These are phyloP conservation scores for Heliconius nattereri DNA, from an alignment of 1,140 invertebrate genomes.

Conservation along the genomic window DNA sequence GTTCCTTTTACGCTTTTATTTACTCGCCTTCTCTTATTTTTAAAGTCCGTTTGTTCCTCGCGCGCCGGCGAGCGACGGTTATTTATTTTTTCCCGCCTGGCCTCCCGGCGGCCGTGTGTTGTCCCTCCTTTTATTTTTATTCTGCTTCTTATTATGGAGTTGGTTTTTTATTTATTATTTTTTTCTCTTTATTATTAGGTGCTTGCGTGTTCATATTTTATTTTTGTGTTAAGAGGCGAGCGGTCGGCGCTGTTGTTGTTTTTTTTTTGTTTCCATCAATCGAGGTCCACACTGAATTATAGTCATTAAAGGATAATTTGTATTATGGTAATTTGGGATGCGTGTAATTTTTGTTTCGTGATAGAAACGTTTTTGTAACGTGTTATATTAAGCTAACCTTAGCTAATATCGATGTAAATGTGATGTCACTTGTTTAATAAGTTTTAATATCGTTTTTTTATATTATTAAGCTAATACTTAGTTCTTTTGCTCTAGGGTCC, in stretches of 20 bases:
- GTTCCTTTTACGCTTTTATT: constrained; percentile 81
- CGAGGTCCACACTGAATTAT: constrained; percentile 78
- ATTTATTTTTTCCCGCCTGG: constrained; percentile 78
- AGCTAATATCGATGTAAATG: background rate
- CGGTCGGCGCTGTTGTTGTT: constrained; percentile 58
- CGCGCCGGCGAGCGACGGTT: constrained; percentile 75
- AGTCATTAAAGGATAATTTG: constrained; percentile 81
- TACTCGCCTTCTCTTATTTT: constrained; percentile 81
- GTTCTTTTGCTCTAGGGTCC: constrained; percentile 86
- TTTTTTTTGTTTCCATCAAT: constrained; percentile 64
- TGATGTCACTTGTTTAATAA: background rate
- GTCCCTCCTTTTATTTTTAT: constrained; percentile 80
- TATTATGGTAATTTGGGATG: constrained; percentile 80
- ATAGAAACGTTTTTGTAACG: constrained; percentile 73
- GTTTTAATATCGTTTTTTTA: background rate
- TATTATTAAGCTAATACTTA: background rate
- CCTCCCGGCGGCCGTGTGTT: constrained; percentile 80
- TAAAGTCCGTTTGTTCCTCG: constrained; percentile 79
- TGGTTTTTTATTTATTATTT: constrained; percentile 57
- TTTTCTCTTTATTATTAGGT: constrained; percentile 76
- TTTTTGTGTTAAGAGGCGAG: constrained; percentile 79
- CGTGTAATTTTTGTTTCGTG: constrained; percentile 80
- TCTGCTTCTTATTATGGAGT: constrained; percentile 81
- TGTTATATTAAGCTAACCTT: constrained; percentile 26
- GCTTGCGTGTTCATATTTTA: constrained; percentile 77